These are phyloP conservation scores for Rhinogobius similis DNA, from an alignment of 2,113 vertebrate species.

Conservation along the genomic window DNA sequence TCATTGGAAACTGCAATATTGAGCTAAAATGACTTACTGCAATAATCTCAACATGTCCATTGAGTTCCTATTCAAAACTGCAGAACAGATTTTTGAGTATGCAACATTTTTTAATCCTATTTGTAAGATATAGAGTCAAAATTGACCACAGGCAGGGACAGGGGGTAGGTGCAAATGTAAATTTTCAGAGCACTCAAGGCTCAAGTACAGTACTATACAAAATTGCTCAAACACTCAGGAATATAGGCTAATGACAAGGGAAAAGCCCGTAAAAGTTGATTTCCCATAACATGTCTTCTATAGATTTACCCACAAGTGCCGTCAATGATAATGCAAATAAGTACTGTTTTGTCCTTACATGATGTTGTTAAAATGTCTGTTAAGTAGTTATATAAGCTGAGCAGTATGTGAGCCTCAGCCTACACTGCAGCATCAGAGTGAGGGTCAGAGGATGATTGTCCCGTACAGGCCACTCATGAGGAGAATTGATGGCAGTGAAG, in stretches of 20 bases:
- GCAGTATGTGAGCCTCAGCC: neutral
- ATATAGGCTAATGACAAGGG: no score
- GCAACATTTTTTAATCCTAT: no score
- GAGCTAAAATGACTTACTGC: neutral
- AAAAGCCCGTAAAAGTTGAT: no score
- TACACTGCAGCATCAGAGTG: neutral
- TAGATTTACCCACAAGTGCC: neutral
- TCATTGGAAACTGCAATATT: neutral
- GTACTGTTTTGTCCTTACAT: neutral
- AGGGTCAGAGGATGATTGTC: constrained; percentile 9
- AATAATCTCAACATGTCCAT: no score
- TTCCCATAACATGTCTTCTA: neutral
- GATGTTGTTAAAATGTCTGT: neutral
- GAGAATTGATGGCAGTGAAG: constrained; percentile 60
- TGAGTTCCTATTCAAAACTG: no score
- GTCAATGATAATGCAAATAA: neutral
- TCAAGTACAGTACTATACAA: neutral
- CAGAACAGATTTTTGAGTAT: no score
- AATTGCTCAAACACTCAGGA: neutral
- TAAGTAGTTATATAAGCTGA: neutral
- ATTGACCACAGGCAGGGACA: no score
- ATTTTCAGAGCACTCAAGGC: neutral
- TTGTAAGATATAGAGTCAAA: neutral
- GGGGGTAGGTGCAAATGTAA: neutral
- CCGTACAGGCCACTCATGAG: constrained; percentile 47